phyloP scores from a whole-genome alignment of 2,797 vertebrate species.

The Myotis myotis region DNA sequence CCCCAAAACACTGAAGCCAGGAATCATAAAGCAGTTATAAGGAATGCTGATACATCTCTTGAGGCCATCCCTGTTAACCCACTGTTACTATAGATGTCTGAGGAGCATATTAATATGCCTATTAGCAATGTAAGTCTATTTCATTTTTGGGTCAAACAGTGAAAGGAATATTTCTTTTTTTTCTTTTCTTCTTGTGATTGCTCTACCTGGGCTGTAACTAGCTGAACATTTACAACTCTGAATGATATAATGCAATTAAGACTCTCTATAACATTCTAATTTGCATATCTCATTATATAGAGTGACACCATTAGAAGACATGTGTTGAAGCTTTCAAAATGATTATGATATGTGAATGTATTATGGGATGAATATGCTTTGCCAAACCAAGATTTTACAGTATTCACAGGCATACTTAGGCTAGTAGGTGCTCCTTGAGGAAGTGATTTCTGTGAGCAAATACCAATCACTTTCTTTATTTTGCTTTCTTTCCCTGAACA shows the following conservation, averaged over 20 bases:
- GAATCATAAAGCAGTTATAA: conserved; percentile 71
- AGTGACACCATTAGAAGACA: conserved; percentile 72
- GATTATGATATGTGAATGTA: conserved; percentile 67
- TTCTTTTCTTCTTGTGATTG: conserved; percentile 40
- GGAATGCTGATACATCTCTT: conserved; percentile 57
- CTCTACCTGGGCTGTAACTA: conserved; percentile 73
- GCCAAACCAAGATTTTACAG: background rate
- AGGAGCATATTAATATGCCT: conserved; percentile 55
- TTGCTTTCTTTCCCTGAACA: conserved; percentile 22
- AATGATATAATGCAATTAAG: conserved; percentile 67
- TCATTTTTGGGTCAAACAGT: conserved; percentile 68
- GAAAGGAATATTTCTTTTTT: conserved; percentile 64
- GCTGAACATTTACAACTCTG: conserved; percentile 68
- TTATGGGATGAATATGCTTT: conserved; percentile 49
- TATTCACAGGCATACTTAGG: background rate
- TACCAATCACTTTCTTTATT: conserved; percentile 49
- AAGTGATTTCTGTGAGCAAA: conserved; percentile 56
- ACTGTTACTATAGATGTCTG: conserved; percentile 47
- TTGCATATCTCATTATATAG: conserved; percentile 70
- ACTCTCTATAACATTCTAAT: conserved; percentile 58
- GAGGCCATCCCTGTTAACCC: conserved; percentile 55
- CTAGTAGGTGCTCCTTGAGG: conserved; percentile 48
- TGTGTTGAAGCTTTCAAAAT: conserved; percentile 74
- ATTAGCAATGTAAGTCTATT: conserved; percentile 56
- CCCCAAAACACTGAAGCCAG: conserved; percentile 48